Conservation (phyloP, 1,140 invertebrate genomes). For the Pseudachorutes palmiensis region DNA sequence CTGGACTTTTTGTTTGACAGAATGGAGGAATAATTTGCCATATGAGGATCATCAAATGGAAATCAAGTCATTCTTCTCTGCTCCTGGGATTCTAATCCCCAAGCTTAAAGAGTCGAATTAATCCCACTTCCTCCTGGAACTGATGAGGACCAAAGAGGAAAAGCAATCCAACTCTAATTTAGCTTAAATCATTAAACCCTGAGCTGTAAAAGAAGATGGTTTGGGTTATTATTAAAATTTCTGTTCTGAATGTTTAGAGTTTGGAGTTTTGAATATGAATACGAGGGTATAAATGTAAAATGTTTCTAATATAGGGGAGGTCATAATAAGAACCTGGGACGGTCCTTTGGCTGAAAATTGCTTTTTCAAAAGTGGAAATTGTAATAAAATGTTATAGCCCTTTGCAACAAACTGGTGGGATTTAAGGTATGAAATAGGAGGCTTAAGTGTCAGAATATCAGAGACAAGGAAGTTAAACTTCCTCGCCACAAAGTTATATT, state of each 20-base stretch:
- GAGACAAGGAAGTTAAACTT: constrained; percentile 23
- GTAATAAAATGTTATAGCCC: constrained; percentile 1
- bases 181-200: constrained; percentile 10
- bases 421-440: neutral
- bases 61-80: constrained; percentile 16
- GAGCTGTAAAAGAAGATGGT: neutral
- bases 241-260: neutral
- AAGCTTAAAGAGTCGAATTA: constrained; percentile 3
- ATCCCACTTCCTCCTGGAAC: neutral
- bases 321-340: neutral
- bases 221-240: neutral
- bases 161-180: constrained; percentile 16
- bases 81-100: neutral
- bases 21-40: constrained; percentile 18
- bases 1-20: neutral
- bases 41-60: constrained; percentile 22
- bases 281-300: neutral
- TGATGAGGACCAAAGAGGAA: neutral
- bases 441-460: constrained; percentile 24
- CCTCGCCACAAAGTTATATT: neutral
- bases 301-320: constrained; percentile 4
- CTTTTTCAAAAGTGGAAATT: constrained; percentile 2
- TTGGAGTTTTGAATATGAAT: neutral
- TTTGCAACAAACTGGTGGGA: too few species aligned
- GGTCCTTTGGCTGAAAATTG: neutral